Conservation (phyloP, 2,113 vertebrate genomes). For the Calonectris borealis region DNA sequence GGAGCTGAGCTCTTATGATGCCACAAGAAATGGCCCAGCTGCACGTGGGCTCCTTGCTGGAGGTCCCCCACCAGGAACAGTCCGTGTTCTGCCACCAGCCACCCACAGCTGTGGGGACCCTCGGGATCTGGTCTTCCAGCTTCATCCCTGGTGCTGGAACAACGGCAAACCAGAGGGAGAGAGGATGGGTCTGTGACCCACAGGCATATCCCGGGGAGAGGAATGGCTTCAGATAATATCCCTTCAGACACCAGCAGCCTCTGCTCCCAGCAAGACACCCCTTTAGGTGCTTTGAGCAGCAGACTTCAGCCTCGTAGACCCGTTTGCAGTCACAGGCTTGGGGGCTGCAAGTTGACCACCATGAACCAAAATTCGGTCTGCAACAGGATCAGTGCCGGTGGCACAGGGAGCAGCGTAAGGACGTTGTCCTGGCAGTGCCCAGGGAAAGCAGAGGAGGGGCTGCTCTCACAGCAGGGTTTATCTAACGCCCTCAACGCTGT, state of each 20-base stretch:
- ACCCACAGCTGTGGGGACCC: accelerated
- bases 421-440: neutral
- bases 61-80: accelerated
- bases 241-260: neutral
- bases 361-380: accelerated
- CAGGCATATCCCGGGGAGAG: neutral
- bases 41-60: neutral
- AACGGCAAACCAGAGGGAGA: neutral
- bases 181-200: neutral
- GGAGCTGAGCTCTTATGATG: accelerated
- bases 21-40: neutral
- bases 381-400: neutral
- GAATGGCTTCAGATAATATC: accelerated
- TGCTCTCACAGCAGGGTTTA: neutral
- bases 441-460: neutral
- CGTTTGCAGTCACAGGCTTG: neutral
- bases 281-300: neutral
- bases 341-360: neutral
- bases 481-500: neutral
- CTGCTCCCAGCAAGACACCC: neutral
- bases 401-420: neutral
- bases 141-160: neutral
- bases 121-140: neutral
- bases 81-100: neutral
- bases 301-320: neutral